A percentile compares a stretch with the other conserved stretches of the same genome.
phyloP scores from a whole-genome alignment of 2,888 invertebrate genomes.

The Girardia tigrina region DNA sequence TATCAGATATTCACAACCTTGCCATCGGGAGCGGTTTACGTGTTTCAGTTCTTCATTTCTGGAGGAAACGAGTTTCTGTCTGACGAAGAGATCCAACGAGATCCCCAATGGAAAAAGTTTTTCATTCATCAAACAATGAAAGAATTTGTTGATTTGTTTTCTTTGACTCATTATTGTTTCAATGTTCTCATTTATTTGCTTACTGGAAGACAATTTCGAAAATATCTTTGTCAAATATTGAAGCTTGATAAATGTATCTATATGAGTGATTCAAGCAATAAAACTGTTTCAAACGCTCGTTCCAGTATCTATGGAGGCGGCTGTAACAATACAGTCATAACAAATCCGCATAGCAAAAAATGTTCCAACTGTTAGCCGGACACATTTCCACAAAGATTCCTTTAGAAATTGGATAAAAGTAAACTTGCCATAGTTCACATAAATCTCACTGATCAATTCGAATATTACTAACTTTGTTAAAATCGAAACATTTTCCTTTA shows the following conservation, averaged over 20 bases:
- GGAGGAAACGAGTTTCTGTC: constrained; percentile 40
- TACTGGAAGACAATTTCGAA: constrained; percentile 42
- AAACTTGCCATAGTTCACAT: too few species aligned
- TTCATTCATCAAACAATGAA: constrained; percentile 34
- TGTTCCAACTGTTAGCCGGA: neutral
- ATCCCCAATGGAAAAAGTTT: constrained; percentile 26
- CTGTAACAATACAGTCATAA: neutral
- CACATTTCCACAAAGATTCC: too few species aligned
- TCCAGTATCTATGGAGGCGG: constrained; percentile 5
- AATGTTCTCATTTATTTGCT: constrained; percentile 43
- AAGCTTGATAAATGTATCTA: constrained; percentile 25
- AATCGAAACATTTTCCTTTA: too few species aligned
- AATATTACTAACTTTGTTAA: too few species aligned
- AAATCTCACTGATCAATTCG: too few species aligned
- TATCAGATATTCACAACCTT: constrained; percentile 47
- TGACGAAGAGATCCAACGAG: constrained; percentile 39
- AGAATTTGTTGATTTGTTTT: constrained; percentile 42
- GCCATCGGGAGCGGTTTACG: constrained; percentile 47
- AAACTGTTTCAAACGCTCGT: neutral
- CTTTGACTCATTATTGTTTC: constrained; percentile 44
- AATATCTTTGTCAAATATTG: constrained; percentile 15
- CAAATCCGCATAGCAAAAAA: neutral
- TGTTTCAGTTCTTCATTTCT: constrained; percentile 40
- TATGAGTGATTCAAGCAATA: neutral
- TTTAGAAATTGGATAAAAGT: too few species aligned